Evolutionary conservation across 2,888 invertebrate species (phyloP).

Genomic region (Lottia gigantea): DNA sequence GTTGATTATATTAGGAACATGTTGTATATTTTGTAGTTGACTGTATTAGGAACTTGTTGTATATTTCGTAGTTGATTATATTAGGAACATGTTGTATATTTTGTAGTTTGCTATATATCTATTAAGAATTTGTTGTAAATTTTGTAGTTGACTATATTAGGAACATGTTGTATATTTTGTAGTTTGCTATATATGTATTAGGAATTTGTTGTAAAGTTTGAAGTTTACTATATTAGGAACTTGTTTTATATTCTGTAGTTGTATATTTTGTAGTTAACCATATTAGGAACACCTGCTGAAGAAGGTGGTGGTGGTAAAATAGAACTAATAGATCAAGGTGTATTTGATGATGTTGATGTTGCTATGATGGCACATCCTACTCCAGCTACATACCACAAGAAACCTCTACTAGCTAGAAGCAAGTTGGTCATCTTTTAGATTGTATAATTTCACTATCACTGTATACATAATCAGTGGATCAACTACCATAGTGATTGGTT

Average conservation of each 20-base stretch:
- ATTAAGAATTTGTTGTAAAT: neutral
- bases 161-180: no score
- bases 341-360: conserved; percentile 48
- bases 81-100: no score
- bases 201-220: neutral
- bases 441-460: neutral
- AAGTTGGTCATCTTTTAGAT: conserved; percentile 1
- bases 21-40: no score
- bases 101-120: no score
- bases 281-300: conserved; percentile 60
- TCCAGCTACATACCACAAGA: conserved; percentile 24
- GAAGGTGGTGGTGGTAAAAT: conserved; percentile 56
- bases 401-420: neutral
- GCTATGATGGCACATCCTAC: conserved; percentile 58
- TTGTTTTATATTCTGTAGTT: conserved; percentile 29
- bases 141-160: conserved; percentile 36
- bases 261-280: conserved; percentile 39
- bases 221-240: conserved; percentile 57
- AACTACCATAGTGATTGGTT: no score
- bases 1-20: no score
- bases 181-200: no score
- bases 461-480: no score
- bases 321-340: conserved; percentile 45
- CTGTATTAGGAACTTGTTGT: no score
- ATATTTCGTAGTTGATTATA: no score